Evolutionary conservation across 2,888 invertebrate genomes (phyloP).

Genomic region (Meta bourneti): DNA sequence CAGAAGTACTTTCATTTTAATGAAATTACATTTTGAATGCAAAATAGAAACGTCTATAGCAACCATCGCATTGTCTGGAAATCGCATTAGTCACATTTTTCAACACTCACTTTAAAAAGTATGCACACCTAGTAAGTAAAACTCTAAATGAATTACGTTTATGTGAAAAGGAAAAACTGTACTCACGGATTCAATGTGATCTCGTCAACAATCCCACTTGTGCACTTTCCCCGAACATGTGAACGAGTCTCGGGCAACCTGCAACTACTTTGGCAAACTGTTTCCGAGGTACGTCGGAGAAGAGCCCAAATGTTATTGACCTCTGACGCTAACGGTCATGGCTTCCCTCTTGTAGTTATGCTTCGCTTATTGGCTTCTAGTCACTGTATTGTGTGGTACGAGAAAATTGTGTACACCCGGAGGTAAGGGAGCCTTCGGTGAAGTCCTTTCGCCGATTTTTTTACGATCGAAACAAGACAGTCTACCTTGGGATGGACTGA

Average conservation of each 20-base stretch:
- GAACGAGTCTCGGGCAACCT: slow-evolving; percentile 20
- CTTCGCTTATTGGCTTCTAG: slow-evolving; percentile 6
- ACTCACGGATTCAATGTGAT: too few relatives aligned
- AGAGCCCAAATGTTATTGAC: slow-evolving; percentile 72
- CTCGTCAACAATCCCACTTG: too few relatives aligned
- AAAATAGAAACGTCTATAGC: too few relatives aligned
- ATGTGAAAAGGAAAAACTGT: too few relatives aligned
- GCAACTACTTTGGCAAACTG: slow-evolving; percentile 18
- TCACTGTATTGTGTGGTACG: slow-evolving; percentile 4
- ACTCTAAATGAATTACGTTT: too few relatives aligned
- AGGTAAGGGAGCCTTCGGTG: background rate
- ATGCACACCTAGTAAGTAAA: too few relatives aligned
- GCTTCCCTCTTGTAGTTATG: slow-evolving; percentile 33
- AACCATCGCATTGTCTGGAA: too few relatives aligned
- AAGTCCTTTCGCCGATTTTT: slow-evolving; percentile 12
- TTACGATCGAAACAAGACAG: background rate
- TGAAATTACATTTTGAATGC: too few relatives aligned
- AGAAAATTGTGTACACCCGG: background rate
- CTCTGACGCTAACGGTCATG: slow-evolving; percentile 69
- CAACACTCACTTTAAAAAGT: too few relatives aligned
- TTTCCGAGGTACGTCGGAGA: slow-evolving; percentile 46
- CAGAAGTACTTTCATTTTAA: too few relatives aligned
- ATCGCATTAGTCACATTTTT: too few relatives aligned
- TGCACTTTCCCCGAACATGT: slow-evolving; percentile 22
- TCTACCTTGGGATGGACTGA: too few relatives aligned